Conservation (phyloP, 2,888 invertebrate species). For the Drosophila longiperda region DNA sequence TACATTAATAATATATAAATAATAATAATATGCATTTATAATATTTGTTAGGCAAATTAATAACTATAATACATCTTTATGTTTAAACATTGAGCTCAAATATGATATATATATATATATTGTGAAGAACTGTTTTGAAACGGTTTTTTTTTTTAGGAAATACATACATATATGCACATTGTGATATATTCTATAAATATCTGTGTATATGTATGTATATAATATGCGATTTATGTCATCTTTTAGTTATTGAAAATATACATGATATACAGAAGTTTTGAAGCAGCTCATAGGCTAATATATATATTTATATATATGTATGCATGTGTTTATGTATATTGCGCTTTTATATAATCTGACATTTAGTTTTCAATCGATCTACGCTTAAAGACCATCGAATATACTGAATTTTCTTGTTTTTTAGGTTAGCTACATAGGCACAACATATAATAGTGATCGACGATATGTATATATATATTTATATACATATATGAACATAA, state of each 20-base stretch:
- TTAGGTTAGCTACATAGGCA: conserved; percentile 54
- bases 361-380: conserved; percentile 27
- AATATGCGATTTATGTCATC: background rate
- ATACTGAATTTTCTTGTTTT: conserved; percentile 33
- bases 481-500: conserved; percentile 32
- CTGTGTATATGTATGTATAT: background rate
- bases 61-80: conserved; percentile 53
- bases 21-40: conserved; percentile 27
- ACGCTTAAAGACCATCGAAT: conserved; percentile 60
- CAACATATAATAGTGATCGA: conserved; percentile 58
- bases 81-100: conserved; percentile 53
- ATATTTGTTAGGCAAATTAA: conserved; percentile 33
- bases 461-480: conserved; percentile 38
- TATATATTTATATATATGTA: conserved; percentile 35
- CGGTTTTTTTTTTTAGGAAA: conserved; percentile 14
- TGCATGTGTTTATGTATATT: conserved; percentile 21
- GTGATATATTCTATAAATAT: background rate
- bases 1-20: conserved; percentile 18
- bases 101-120: conserved; percentile 17
- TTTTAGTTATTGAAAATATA: conserved; percentile 14
- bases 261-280: conserved; percentile 18
- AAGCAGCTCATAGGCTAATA: conserved; percentile 37
- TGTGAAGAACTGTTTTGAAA: conserved; percentile 9
- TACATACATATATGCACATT: conserved; percentile 1
- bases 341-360: conserved; percentile 14